Evolutionary conservation across 2,797 vertebrate genomes (phyloP).

Genomic region (Ctenosaura bakeri): DNA sequence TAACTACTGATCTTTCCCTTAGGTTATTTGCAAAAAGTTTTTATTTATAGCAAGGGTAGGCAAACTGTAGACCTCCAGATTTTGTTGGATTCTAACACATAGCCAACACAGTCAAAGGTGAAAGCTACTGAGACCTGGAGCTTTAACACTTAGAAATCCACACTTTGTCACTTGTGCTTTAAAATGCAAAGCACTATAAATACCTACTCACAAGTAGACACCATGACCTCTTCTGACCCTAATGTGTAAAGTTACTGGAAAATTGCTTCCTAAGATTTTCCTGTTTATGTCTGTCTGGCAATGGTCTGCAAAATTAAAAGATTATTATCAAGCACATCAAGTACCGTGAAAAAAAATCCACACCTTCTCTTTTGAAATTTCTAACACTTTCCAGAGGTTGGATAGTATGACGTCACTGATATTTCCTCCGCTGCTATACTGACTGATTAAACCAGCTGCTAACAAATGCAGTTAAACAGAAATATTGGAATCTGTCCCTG

Average conservation of each 20-base stretch:
- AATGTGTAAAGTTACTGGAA: background rate
- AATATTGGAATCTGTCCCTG: background rate
- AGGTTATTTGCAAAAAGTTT: background rate
- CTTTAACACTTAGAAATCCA: too few relatives aligned
- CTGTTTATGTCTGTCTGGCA: background rate
- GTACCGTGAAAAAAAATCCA: background rate
- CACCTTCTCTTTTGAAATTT: background rate
- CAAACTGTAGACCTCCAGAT: too few relatives aligned
- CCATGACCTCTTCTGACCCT: too few relatives aligned
- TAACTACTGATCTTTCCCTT: background rate
- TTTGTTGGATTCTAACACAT: too few relatives aligned
- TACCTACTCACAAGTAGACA: background rate
- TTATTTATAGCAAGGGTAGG: background rate
- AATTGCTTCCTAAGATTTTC: too few relatives aligned
- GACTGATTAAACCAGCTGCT: background rate
- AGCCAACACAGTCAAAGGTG: too few relatives aligned
- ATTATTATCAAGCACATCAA: background rate
- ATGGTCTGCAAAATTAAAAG: background rate
- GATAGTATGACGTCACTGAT: background rate
- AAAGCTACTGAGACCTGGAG: too few relatives aligned
- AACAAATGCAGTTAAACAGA: background rate
- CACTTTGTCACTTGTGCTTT: too few relatives aligned
- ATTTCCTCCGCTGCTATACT: background rate
- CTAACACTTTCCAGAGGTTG: background rate
- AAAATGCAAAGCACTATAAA: too few relatives aligned